A percentile compares a stretch with the other conserved stretches of the same genome.
These are phyloP conservation scores for Triplophysa dalaica DNA, from an alignment of 2,113 vertebrate genomes.

Conservation along the genomic window DNA sequence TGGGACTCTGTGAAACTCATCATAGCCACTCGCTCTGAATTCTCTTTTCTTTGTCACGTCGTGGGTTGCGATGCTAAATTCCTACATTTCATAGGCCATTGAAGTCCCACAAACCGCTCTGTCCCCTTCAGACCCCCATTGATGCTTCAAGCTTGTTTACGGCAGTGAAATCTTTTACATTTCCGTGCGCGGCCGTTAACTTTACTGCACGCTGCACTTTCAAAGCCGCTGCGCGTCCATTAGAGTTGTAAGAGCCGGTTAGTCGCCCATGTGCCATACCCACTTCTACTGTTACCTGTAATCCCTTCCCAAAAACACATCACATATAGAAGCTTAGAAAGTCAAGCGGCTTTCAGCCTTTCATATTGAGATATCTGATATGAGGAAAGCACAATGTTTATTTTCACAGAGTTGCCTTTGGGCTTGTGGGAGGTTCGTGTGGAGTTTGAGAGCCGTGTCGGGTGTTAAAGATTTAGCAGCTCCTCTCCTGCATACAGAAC, in stretches of 20 bases:
- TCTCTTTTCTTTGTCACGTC: conserved; percentile 10
- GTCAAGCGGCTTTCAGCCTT: conserved; percentile 51
- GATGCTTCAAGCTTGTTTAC: conserved; percentile 67
- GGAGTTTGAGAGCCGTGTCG: conserved; percentile 51
- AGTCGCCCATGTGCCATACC: conserved; percentile 26
- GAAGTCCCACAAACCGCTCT: conserved; percentile 52
- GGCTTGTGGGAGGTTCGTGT: conserved; percentile 43
- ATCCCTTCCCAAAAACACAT: conserved; percentile 59
- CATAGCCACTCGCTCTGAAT: too few relatives aligned
- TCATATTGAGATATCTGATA: conserved; percentile 54
- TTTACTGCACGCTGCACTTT: conserved; percentile 55
- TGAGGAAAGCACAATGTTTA: conserved; percentile 56
- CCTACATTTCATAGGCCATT: conserved; percentile 63
- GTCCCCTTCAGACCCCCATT: conserved; percentile 59
- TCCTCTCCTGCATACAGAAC: conserved; percentile 22
- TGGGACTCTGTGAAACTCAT: too few relatives aligned
- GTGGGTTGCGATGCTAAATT: conserved; percentile 42
- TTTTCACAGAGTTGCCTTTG: conserved; percentile 53
- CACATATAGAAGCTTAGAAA: conserved; percentile 55
- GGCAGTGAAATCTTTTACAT: conserved; percentile 74
- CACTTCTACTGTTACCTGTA: conserved; percentile 51
- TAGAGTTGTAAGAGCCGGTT: conserved; percentile 50
- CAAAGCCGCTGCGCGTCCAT: conserved; percentile 48
- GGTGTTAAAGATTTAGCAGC: conserved; percentile 54
- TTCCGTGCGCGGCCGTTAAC: conserved; percentile 57